These are phyloP conservation scores for Crepidodera aurea DNA, from an alignment of 2,888 invertebrate species.

Conservation along the genomic window DNA sequence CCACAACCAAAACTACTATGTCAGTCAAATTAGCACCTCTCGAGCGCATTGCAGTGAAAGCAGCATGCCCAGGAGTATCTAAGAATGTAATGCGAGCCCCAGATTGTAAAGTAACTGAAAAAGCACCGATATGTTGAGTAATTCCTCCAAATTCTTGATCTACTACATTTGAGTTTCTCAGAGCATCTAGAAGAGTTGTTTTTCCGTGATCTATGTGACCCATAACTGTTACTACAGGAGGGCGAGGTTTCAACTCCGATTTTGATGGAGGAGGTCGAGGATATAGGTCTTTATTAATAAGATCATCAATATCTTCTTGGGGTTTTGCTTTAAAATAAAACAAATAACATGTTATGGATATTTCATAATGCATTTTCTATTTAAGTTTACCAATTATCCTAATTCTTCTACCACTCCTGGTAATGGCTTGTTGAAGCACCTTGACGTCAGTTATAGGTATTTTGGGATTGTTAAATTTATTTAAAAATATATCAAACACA, in stretches of 20 bases:
- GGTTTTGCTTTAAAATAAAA: constrained; percentile 46
- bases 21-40: constrained; percentile 96
- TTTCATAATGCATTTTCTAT: background rate
- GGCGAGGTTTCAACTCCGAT: constrained; percentile 73
- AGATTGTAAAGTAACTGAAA: constrained; percentile 74
- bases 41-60: constrained; percentile 92
- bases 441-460: constrained; percentile 54
- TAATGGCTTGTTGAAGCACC: constrained; percentile 54
- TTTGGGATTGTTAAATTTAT: constrained; percentile 49
- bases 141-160: constrained; percentile 97
- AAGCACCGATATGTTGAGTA: constrained; percentile 99
- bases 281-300: constrained; percentile 60
- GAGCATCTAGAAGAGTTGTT: constrained; percentile 91
- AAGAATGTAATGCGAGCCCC: constrained; percentile 89
- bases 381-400: constrained; percentile 54
- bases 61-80: constrained; percentile 99
- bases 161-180: constrained; percentile 86
- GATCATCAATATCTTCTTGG: constrained; percentile 40
- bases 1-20: constrained; percentile 93
- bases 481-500: constrained; percentile 56
- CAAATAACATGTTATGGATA: background rate
- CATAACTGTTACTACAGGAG: constrained; percentile 98
- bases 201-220: constrained; percentile 99
- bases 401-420: constrained; percentile 56
- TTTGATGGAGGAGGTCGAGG: constrained; percentile 73